These are phyloP conservation scores for Patella ulyssiponensis DNA, from an alignment of 2,888 invertebrate genomes.

Conservation along the genomic window DNA sequence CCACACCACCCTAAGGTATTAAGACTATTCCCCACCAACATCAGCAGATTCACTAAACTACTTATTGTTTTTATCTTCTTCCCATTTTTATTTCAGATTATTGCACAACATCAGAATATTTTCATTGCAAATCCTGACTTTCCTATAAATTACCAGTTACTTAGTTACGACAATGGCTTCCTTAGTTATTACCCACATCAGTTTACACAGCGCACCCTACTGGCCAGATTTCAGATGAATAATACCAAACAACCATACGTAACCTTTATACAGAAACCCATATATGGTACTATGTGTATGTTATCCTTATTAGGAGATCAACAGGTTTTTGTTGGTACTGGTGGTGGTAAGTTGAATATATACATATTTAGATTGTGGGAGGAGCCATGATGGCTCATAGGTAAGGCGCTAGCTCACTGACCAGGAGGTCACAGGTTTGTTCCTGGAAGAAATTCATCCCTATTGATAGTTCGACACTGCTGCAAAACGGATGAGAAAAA, in stretches of 20 bases:
- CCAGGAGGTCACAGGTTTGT: too few relatives aligned
- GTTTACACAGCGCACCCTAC: constrained; percentile 78
- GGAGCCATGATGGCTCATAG: too few relatives aligned
- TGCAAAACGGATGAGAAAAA: too few relatives aligned
- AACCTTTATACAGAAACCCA: constrained; percentile 78
- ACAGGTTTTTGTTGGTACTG: constrained; percentile 40
- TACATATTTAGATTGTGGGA: too few relatives aligned
- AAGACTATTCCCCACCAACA: background rate
- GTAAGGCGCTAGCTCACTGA: too few relatives aligned
- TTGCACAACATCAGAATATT: constrained; percentile 57
- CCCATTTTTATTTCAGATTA: constrained; percentile 60
- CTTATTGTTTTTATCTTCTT: background rate
- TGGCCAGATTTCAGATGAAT: constrained; percentile 79
- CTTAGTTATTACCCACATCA: constrained; percentile 78
- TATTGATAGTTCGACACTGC: too few relatives aligned
- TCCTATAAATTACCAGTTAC: constrained; percentile 66
- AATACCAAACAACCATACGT: constrained; percentile 74
- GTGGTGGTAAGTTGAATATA: too few relatives aligned
- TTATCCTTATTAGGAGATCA: constrained; percentile 75
- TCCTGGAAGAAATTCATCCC: too few relatives aligned
- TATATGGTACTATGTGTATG: constrained; percentile 76
- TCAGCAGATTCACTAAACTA: background rate
- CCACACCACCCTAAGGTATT: background rate
- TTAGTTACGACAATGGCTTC: constrained; percentile 81
- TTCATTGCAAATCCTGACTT: constrained; percentile 33